Percentiles rank a stretch among this genome's conserved stretches.
phyloP scores from a whole-genome alignment of 2,113 vertebrate species.

The Dicaeum eximium region DNA sequence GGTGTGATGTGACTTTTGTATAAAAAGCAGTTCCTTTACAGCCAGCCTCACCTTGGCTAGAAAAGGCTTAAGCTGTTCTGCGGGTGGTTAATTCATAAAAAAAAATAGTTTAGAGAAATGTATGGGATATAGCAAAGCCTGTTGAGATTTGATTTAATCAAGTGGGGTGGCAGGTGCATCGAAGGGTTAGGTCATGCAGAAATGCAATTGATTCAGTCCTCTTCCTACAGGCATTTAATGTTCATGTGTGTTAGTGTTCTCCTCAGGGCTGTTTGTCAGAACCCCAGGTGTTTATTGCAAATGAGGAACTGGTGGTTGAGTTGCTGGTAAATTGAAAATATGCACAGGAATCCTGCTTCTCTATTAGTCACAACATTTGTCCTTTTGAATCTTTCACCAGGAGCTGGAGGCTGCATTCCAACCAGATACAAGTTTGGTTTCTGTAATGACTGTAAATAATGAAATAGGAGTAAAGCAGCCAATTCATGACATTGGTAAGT shows the following conservation, averaged over 20 bases:
- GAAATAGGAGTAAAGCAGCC: slow-evolving; percentile 96
- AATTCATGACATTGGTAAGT: slow-evolving; percentile 87
- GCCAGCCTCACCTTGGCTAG: background rate
- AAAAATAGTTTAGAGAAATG: background rate
- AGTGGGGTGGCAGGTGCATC: background rate
- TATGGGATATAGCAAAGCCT: background rate
- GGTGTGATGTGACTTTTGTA: background rate
- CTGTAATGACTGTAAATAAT: slow-evolving; percentile 94
- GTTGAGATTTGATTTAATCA: background rate
- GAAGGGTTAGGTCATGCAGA: background rate
- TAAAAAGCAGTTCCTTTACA: background rate
- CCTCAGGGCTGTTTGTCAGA: background rate
- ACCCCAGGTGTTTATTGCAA: background rate
- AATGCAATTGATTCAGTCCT: fast-evolving
- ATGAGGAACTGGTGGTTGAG: background rate
- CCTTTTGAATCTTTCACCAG: slow-evolving; percentile 63
- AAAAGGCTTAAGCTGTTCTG: background rate
- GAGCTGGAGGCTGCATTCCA: slow-evolving; percentile 84
- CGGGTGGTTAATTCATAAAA: background rate
- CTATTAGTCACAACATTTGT: background rate
- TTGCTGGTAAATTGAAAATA: background rate
- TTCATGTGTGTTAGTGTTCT: fast-evolving
- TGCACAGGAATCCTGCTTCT: background rate
- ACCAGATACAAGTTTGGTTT: slow-evolving; percentile 89
- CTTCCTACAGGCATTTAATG: background rate